phyloP scores from a whole-genome alignment of 2,888 invertebrate genomes.

The Galeopsomyia nigrocyanea region DNA sequence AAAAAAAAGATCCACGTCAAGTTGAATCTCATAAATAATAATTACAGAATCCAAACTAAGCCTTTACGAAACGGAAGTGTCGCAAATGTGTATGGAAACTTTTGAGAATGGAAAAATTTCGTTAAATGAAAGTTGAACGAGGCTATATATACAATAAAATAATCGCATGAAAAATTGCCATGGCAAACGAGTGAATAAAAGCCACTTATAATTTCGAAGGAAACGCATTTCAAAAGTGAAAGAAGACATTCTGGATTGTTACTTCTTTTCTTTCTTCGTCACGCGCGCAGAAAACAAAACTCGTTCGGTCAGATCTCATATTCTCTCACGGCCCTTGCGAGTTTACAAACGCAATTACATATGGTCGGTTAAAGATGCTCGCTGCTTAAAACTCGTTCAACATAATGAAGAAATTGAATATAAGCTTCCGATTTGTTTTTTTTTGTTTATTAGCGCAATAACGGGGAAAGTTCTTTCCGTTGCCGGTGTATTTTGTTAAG shows the following conservation, averaged over 20 bases:
- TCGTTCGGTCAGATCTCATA: slow-evolving; percentile 28
- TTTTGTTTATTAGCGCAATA: not conserved
- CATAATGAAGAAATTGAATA: slow-evolving; percentile 12
- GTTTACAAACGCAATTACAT: slow-evolving; percentile 21
- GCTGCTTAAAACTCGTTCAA: slow-evolving; percentile 7
- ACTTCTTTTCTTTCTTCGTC: slow-evolving; percentile 4
- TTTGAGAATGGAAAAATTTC: too few relatives aligned
- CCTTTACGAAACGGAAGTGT: too few relatives aligned
- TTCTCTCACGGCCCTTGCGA: slow-evolving; percentile 34
- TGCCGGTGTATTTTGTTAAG: too few relatives aligned
- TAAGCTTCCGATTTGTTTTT: slow-evolving; percentile 11
- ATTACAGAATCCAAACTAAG: too few relatives aligned
- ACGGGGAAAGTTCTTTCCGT: too few relatives aligned
- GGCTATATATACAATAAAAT: too few relatives aligned
- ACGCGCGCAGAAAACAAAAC: slow-evolving; percentile 18
- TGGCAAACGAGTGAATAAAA: too few relatives aligned
- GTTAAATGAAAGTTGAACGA: too few relatives aligned
- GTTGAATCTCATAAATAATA: too few relatives aligned
- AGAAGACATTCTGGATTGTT: slow-evolving; percentile 42
- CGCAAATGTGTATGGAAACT: too few relatives aligned
- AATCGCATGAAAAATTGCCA: too few relatives aligned
- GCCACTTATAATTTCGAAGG: slow-evolving; percentile 17
- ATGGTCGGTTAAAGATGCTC: slow-evolving; percentile 17
- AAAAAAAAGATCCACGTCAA: too few relatives aligned
- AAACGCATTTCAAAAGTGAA: slow-evolving; percentile 36